Base-by-base conservation (phyloP, 2,113 vertebrate species). In the Anarrhichthys ocellatus region DNA sequence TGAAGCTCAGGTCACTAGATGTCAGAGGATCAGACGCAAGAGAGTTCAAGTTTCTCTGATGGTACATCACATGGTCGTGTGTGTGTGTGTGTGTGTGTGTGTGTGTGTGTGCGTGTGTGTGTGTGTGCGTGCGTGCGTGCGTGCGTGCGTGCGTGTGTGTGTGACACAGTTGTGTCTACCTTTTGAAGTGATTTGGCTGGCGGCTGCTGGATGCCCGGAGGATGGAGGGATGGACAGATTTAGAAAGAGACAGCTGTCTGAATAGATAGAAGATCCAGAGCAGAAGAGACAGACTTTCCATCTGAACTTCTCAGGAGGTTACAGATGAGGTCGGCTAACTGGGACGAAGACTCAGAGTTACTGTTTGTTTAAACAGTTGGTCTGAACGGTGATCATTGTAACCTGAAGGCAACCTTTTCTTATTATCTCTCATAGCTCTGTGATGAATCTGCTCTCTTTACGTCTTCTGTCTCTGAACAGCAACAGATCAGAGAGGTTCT, bases 271-370 rank as follows among this genome's bases (percentile, higher is more conserved):
- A 40, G 36, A 61, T 27, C 14, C 76, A 13, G 36, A 79, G 78
- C 3, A 22, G 13, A 52, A 22, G 9, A 46, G 32, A 75, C 71
- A 59, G 29, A 67, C 58, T 80, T 89, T 83, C 64, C 74, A 70
- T 86, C 70, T 32, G 42, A 2, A 40, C 56, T 74, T 54, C 80
- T 79, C 62, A 69, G 64, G 70, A 89, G 80, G 58, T 9, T 0
- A 46, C 63, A 62, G 42, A 69, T 3, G 9, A 61, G 70, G 32
- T 27, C 22, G 1, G 6, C 27, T 62, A 82, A 80, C 29, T 80
- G 73, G 85, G 63, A 7, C 69, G 14, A n/a, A 44, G 29, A n/a
- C n/a, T n/a, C n/a, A n/a, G n/a, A n/a, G n/a, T n/a, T n/a, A n/a
- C n/a, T n/a, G n/a, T n/a, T n/a, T n/a, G n/a, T n/a, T n/a, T n/a